Conservation (phyloP, 2,113 vertebrate species). For the Pelecanus crispus region DNA sequence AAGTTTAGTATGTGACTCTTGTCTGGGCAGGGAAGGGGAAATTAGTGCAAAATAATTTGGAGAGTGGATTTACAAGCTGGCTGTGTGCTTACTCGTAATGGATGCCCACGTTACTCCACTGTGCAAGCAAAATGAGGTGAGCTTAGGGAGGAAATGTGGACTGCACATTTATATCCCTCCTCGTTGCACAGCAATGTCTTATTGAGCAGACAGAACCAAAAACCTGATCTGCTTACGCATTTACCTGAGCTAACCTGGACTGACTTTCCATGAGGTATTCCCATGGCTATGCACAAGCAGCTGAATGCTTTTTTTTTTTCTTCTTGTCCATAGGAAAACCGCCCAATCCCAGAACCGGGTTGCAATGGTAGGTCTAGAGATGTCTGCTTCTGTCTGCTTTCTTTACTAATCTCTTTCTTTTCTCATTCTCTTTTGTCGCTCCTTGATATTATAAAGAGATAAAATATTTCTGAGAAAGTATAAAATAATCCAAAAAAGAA, state of each 20-base stretch:
- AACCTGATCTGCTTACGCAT: background rate
- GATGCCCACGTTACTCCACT: background rate
- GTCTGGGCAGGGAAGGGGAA: background rate
- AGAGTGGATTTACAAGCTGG: background rate
- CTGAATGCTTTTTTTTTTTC: background rate
- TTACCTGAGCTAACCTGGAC: background rate
- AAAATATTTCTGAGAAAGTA: background rate
- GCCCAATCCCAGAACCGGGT: constrained; percentile 74
- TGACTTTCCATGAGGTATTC: background rate
- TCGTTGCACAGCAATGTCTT: accelerated
- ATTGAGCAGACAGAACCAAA: background rate
- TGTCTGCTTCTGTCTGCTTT: background rate
- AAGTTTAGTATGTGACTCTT: background rate
- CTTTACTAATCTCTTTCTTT: background rate
- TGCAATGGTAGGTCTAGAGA: constrained; percentile 69
- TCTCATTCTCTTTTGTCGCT: background rate
- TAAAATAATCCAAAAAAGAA: background rate
- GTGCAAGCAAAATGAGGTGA: background rate
- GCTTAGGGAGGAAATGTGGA: background rate
- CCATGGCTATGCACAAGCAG: background rate
- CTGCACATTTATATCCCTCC: background rate
- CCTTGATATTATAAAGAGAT: background rate
- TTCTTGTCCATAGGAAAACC: constrained; percentile 71
- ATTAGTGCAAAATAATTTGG: background rate
- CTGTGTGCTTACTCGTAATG: background rate